These are phyloP conservation scores for Galerucella calmariensis DNA, from an alignment of 2,888 invertebrate species.

Conservation along the genomic window DNA sequence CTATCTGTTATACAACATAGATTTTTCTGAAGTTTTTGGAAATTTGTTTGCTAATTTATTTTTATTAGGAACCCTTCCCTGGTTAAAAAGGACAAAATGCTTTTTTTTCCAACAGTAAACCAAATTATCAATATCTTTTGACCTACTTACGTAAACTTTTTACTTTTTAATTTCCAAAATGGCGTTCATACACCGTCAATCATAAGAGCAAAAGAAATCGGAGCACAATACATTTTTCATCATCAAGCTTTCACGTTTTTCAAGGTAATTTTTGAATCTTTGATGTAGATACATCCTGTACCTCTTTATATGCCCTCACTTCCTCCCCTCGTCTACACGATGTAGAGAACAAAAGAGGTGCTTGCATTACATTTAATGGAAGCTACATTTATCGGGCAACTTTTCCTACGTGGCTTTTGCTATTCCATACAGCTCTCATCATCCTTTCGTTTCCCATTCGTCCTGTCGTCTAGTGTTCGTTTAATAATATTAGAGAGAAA, in stretches of 20 bases:
- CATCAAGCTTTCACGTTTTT: neutral
- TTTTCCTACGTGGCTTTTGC: slow-evolving; percentile 15
- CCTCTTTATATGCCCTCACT: neutral
- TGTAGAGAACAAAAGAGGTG: slow-evolving; percentile 20
- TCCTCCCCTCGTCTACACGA: neutral
- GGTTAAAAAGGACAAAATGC: too few species aligned
- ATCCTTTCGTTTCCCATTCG: slow-evolving; percentile 6
- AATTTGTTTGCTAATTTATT: too few species aligned
- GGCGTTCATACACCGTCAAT: neutral
- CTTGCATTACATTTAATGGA: slow-evolving; percentile 31
- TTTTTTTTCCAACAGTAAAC: too few species aligned
- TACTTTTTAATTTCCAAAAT: neutral
- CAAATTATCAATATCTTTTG: neutral
- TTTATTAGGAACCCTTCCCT: too few species aligned
- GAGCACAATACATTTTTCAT: neutral
- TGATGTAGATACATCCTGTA: neutral
- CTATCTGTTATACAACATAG: too few species aligned
- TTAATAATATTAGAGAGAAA: neutral
- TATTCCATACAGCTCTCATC: slow-evolving; percentile 14
- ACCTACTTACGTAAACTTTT: neutral
- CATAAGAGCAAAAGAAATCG: neutral
- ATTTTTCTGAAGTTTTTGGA: too few species aligned
- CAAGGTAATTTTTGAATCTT: slow-evolving; percentile 3
- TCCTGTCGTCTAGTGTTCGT: neutral
- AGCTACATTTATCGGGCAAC: slow-evolving; percentile 20